A percentile compares a stretch with the other conserved stretches of the same genome.
Conservation (phyloP, 35 echinoderm and acorn worm species). For the Lytechinus variegatus region DNA sequence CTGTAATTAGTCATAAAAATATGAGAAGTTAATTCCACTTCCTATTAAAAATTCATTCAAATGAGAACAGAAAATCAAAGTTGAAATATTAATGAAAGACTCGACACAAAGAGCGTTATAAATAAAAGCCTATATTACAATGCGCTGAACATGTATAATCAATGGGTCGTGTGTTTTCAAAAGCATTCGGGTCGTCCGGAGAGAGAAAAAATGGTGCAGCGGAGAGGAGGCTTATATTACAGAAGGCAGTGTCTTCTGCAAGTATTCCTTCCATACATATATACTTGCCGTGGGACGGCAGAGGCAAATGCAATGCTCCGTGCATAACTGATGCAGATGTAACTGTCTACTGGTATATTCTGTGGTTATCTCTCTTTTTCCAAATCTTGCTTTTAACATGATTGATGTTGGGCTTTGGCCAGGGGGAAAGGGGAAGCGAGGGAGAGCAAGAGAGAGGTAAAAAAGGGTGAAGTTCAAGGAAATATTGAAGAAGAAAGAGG, state of each 20-base stretch:
- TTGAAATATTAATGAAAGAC: background rate
- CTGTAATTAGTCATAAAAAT: background rate
- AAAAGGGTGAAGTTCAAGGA: background rate
- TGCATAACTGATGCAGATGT: constrained; percentile 47
- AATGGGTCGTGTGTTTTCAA: background rate
- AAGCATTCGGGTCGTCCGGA: background rate
- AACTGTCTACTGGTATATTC: background rate
- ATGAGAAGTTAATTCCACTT: background rate
- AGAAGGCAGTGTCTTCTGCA: background rate
- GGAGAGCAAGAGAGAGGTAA: too few relatives aligned
- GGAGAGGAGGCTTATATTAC: background rate
- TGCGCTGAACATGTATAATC: background rate
- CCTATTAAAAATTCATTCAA: background rate
- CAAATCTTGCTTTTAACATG: constrained; percentile 43
- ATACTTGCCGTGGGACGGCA: background rate
- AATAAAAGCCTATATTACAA: background rate
- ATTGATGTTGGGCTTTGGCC: constrained; percentile 27
- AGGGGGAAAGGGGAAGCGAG: background rate
- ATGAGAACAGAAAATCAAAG: background rate
- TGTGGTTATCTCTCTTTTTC: constrained; percentile 18
- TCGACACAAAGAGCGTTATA: background rate
- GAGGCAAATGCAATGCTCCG: constrained; percentile 4
- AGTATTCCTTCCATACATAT: background rate
- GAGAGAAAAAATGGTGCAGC: background rate
- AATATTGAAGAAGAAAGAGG: constrained; percentile 7